These are phyloP conservation scores for Morinoia aosen DNA, from an alignment of 2,888 invertebrate species.

Conservation along the genomic window DNA sequence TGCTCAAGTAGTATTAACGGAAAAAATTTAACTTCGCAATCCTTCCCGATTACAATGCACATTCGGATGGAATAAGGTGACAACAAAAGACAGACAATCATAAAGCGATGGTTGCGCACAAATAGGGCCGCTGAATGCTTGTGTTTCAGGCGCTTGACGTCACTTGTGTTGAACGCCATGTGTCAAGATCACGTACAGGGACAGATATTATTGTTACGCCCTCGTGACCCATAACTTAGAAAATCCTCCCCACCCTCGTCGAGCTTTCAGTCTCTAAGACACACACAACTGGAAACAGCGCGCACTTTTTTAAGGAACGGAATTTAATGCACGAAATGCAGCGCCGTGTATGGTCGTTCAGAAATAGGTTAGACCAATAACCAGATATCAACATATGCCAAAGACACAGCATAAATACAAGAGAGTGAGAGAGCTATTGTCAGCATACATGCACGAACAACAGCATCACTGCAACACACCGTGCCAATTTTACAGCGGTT, in stretches of 20 bases:
- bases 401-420: no score
- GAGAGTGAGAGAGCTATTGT: no score
- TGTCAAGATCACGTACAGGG: background rate
- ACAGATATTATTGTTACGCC: background rate
- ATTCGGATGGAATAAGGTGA: no score
- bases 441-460: no score
- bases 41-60: no score
- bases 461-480: no score
- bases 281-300: background rate
- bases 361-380: background rate
- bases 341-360: background rate
- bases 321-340: background rate
- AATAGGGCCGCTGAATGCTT: background rate
- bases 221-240: background rate
- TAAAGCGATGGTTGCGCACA: background rate
- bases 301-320: background rate
- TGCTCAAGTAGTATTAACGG: no score
- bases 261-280: background rate
- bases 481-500: no score
- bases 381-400: no score
- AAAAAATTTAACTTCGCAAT: no score
- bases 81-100: no score
- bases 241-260: background rate
- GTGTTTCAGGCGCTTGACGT: background rate
- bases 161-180: background rate